These are phyloP conservation scores for Eulemur rufifrons DNA, from an alignment of 2,113 vertebrate genomes.

Conservation along the genomic window DNA sequence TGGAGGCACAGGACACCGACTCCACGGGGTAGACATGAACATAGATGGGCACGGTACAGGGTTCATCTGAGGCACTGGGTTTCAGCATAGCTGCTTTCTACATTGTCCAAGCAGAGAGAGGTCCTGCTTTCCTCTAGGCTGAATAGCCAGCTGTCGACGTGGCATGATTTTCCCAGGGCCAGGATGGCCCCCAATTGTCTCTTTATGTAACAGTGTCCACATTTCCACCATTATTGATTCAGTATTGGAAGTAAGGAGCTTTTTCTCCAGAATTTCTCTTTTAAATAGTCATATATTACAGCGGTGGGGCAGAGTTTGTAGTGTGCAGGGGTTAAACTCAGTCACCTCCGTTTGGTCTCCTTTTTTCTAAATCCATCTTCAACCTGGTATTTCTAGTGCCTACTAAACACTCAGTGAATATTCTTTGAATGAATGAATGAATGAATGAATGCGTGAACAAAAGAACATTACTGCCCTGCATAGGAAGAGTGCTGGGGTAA, in stretches of 20 bases:
- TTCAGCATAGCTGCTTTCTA: neutral
- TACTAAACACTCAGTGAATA: neutral
- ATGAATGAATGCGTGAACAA: neutral
- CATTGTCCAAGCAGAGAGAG: neutral
- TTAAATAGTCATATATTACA: neutral
- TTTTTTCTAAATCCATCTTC: neutral
- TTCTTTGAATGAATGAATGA: neutral
- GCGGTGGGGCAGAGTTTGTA: neutral
- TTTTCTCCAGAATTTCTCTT: neutral
- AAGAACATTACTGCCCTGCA: neutral
- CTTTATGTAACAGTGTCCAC: neutral
- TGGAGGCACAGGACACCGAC: neutral
- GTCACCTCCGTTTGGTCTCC: neutral
- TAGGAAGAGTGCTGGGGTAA: too few relatives aligned
- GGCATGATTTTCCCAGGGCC: neutral
- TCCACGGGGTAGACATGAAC: accelerated
- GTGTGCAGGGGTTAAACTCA: neutral
- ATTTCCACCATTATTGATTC: neutral
- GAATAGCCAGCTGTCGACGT: neutral
- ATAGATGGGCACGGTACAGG: accelerated
- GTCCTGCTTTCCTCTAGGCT: neutral
- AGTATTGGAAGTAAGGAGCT: neutral
- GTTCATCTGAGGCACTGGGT: neutral
- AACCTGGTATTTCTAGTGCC: neutral
- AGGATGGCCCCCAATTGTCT: neutral